Conservation (phyloP, 1,140 invertebrate species). For the Hyles euphorbiae region DNA sequence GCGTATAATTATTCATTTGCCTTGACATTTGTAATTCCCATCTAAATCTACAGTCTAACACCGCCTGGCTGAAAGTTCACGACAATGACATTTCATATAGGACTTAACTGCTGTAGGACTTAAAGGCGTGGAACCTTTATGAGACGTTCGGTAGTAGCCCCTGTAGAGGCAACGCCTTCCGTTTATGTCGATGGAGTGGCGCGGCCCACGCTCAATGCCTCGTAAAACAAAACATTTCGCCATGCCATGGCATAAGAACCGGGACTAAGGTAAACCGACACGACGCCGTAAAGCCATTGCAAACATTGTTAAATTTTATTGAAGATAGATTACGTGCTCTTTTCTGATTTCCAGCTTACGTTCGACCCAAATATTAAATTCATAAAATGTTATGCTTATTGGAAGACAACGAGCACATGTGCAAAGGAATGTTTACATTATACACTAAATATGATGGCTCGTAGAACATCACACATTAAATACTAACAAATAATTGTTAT, state of each 20-base stretch:
- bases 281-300: constrained; percentile 5
- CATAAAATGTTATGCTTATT: too few species aligned
- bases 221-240: constrained; percentile 10
- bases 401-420: neutral
- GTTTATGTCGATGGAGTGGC: neutral
- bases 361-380: constrained; percentile 6
- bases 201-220: constrained; percentile 5
- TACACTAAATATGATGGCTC: neutral
- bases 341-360: constrained; percentile 3
- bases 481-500: too few species aligned
- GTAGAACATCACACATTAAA: too few species aligned
- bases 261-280: constrained; percentile 5
- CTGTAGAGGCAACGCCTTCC: neutral
- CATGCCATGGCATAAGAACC: neutral
- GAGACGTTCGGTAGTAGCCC: neutral
- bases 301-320: constrained; percentile 10
- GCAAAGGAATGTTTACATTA: neutral
- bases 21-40: constrained; percentile 17
- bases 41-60: constrained; percentile 8
- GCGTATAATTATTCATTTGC: constrained; percentile 12
- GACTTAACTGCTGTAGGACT: too few species aligned
- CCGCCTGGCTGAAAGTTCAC: constrained; percentile 34
- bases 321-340: constrained; percentile 10
- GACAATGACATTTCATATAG: constrained; percentile 37
- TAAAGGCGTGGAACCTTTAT: too few species aligned